phyloP scores from a whole-genome alignment of 2,888 invertebrate species.

The Papilio demoleus region DNA sequence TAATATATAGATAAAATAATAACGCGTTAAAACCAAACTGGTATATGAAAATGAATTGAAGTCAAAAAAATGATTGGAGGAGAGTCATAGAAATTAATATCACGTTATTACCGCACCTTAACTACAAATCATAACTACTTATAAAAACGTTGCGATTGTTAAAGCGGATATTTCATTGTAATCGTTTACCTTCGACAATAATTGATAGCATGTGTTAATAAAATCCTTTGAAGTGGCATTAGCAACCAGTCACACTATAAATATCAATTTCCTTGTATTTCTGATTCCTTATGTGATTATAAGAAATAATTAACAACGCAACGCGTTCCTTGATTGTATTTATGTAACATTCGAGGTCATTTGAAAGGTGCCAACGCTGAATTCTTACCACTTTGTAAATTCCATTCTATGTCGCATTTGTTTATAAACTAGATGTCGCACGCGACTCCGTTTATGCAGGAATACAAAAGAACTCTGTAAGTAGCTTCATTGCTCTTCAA shows the following conservation, averaged over 20 bases:
- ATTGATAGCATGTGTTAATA: constrained; percentile 20
- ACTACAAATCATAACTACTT: neutral
- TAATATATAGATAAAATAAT: too few relatives aligned
- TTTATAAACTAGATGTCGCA: neutral
- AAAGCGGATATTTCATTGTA: constrained; percentile 14
- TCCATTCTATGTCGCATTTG: constrained; percentile 25
- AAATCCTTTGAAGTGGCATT: constrained; percentile 30
- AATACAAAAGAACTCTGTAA: neutral
- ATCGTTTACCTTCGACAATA: constrained; percentile 4
- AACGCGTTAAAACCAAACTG: too few relatives aligned
- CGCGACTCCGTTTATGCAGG: neutral
- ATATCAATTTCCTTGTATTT: constrained; percentile 37
- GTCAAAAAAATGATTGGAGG: neutral
- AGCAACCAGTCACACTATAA: constrained; percentile 26
- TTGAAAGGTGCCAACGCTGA: constrained; percentile 36
- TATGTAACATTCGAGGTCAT: constrained; percentile 39
- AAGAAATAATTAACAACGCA: constrained; percentile 27
- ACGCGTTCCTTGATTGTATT: constrained; percentile 35
- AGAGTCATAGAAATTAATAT: neutral
- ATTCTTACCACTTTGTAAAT: constrained; percentile 28
- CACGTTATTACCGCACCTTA: neutral
- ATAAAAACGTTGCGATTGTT: neutral
- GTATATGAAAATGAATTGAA: too few relatives aligned
- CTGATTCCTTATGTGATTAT: constrained; percentile 29
- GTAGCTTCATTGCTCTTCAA: neutral